Base-by-base conservation (phyloP, 2,113 vertebrate genomes). In the Micronycteris hirsuta region DNA sequence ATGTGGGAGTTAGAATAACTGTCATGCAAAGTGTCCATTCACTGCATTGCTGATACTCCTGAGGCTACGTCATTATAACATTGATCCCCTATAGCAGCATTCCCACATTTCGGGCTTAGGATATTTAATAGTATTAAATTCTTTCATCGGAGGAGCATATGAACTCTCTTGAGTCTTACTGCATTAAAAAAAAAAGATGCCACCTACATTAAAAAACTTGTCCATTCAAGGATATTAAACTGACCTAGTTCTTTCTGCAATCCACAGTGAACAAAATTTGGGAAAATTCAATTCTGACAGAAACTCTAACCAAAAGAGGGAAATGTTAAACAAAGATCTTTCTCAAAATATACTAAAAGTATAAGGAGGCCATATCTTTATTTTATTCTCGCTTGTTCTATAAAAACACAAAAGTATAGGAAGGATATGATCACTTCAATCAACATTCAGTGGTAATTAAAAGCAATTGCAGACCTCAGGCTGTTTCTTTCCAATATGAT, bases 361-460 rank as follows among this genome's bases (percentile, higher is more conserved):
- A 47, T 81, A 73, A 92, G 97, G 58, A 92, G 52, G 26, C 16
- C n/a, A 12, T 49, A 68, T 86, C 36, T 94, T 95, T 73, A 63
- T 63, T 95, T 91, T 68, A 91, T 89, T 86, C 26, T 63, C 96
- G 11, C 87, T 81, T 91, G 31, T 71, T 93, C 65, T 76, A 78
- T 13, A 91, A 89, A 92, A 56, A 77, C 71, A 47, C 11, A 92
- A 92, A 74, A 20, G 36, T 1, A 4, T 24, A 65, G 20, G 43
- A 61, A 96, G 41, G 17, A 94, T 77, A 83, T 1, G 11, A 73
- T 56, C 24, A 68, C 78, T 95, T 96, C 89, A 28, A 73, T 88
- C 86, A 95, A 77, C 43, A 63, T 86, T 77, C 56, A 85, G 33
- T 85, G 82, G 65, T 88, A 85, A 97, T 96, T 96, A 93, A 96